Conservation (phyloP, 2,888 invertebrate genomes). For the Fabriciana adippe region DNA sequence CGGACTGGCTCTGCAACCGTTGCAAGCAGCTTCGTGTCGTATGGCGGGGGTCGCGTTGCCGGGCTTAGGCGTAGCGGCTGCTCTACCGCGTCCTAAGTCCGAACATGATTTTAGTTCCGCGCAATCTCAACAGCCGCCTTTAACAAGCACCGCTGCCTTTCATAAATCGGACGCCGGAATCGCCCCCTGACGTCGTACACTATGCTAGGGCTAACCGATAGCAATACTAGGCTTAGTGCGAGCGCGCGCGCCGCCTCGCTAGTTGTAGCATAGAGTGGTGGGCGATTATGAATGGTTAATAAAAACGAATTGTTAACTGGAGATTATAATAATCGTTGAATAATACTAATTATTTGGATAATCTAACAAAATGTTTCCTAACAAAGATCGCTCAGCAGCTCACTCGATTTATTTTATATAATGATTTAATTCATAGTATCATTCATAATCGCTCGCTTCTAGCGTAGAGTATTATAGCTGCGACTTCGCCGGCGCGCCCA, state of each 20-base stretch:
- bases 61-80: constrained; percentile 81
- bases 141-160: constrained; percentile 82
- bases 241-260: constrained; percentile 70
- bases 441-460: constrained; percentile 21
- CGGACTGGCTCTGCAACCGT: constrained; percentile 86
- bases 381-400: background rate
- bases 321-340: background rate
- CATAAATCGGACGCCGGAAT: constrained; percentile 91
- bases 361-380: background rate
- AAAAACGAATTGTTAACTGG: background rate
- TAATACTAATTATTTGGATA: background rate
- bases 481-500: constrained; percentile 74
- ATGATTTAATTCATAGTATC: background rate
- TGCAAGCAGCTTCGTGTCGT: constrained; percentile 84
- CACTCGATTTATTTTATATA: background rate
- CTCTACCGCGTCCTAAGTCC: constrained; percentile 90
- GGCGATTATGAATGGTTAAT: constrained; percentile 15
- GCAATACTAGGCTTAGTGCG: constrained; percentile 82
- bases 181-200: constrained; percentile 88
- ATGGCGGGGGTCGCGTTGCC: constrained; percentile 88
- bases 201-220: constrained; percentile 83
- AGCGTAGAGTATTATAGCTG: constrained; percentile 70
- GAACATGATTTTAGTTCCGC: constrained; percentile 90
- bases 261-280: constrained; percentile 75
- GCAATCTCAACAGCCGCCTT: constrained; percentile 80